Evolutionary conservation across 2,797 vertebrate species (phyloP).

Genomic region (Gadopsis bispinosus): DNA sequence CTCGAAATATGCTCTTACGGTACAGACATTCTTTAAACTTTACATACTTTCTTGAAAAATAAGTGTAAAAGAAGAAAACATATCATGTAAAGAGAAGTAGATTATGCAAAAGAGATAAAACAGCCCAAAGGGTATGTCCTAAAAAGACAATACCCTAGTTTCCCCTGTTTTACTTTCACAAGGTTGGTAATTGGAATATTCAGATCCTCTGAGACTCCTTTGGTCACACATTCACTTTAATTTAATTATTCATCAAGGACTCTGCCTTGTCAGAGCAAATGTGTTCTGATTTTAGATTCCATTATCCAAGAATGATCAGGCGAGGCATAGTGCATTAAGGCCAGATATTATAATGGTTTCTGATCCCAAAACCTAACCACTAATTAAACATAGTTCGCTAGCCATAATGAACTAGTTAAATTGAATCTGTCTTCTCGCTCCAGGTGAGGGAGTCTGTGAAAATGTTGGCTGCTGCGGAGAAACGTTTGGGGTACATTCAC

Average conservation of each 20-base stretch:
- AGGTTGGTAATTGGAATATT: constrained; percentile 20
- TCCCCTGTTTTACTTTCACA: not conserved
- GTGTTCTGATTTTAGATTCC: constrained; percentile 52
- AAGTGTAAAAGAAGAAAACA: not conserved
- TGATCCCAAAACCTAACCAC: not conserved
- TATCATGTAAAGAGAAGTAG: not conserved
- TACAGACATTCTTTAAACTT: constrained; percentile 56
- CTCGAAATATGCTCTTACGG: constrained; percentile 82
- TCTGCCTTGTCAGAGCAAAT: constrained; percentile 23
- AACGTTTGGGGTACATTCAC: constrained; percentile 77
- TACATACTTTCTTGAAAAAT: not conserved
- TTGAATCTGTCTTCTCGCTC: constrained; percentile 15
- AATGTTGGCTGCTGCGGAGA: constrained; percentile 67
- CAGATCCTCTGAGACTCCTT: constrained; percentile 19
- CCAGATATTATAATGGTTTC: not conserved
- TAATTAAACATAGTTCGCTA: not conserved
- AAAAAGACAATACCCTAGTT: not conserved
- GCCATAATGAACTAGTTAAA: not conserved
- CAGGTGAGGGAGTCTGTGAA: constrained; percentile 83
- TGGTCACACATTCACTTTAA: constrained; percentile 28
- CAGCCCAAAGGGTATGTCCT: not conserved
- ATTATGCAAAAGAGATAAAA: constrained; percentile 3
- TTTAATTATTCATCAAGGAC: constrained; percentile 50
- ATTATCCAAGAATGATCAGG: constrained; percentile 30
- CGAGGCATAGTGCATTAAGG: constrained; percentile 9